Evolutionary conservation across 2,797 vertebrate genomes (phyloP).

Genomic region (Notolabrus celidotus): DNA sequence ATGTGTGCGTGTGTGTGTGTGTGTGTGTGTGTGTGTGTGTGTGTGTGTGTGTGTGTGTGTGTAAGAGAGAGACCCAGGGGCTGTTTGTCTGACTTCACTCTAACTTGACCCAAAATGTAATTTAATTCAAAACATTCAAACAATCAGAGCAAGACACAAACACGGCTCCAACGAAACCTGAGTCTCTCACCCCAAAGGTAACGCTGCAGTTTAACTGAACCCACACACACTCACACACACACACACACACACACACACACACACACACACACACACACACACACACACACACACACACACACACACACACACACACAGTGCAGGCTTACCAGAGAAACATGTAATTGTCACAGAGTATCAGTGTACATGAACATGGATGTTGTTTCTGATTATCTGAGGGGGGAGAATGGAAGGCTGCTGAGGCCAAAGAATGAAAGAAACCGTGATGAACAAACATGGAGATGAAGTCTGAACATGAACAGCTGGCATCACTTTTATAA

Average conservation of each 20-base stretch:
- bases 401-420: too few relatives aligned
- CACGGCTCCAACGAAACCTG: slow-evolving; percentile 57
- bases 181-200: slow-evolving; percentile 57
- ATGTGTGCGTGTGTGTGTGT: too few relatives aligned
- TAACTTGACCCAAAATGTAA: slow-evolving; percentile 66
- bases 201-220: slow-evolving; percentile 34
- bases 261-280: too few relatives aligned
- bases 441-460: too few relatives aligned
- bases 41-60: neutral
- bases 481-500: too few relatives aligned
- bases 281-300: too few relatives aligned
- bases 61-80: slow-evolving; percentile 22
- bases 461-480: too few relatives aligned
- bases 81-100: slow-evolving; percentile 66
- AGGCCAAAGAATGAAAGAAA: too few relatives aligned
- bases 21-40: slow-evolving; percentile 8
- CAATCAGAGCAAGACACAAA: slow-evolving; percentile 66
- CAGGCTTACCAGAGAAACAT: slow-evolving; percentile 39
- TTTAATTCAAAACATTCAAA: slow-evolving; percentile 74
- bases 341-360: slow-evolving; percentile 49
- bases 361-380: slow-evolving; percentile 40
- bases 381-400: too few relatives aligned
- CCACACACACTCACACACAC: slow-evolving; percentile 17
- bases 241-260: slow-evolving; percentile 13
- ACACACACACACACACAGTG: neutral